Percentiles rank a stretch among this genome's conserved stretches.
These are phyloP conservation scores for Strigamia maritima DNA, from an alignment of 2,888 invertebrate genomes.

Conservation along the genomic window DNA sequence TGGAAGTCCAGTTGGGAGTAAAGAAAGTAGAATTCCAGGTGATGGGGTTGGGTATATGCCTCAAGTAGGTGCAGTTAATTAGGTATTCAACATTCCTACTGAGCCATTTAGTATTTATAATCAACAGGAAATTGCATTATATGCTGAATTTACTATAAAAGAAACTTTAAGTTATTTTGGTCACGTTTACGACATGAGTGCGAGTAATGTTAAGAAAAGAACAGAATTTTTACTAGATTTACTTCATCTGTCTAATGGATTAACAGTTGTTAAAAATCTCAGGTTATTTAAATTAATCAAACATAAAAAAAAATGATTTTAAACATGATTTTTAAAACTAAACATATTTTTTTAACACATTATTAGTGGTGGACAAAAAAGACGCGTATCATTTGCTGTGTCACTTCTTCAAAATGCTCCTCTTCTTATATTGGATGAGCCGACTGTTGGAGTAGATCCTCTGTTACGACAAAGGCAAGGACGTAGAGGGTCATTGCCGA, in stretches of 20 bases:
- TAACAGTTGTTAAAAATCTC: slow-evolving; percentile 72
- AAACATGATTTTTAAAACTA: too few relatives aligned
- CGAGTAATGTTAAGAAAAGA: slow-evolving; percentile 72
- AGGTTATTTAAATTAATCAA: slow-evolving; percentile 56
- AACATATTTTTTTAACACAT: slow-evolving; percentile 42
- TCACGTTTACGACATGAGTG: slow-evolving; percentile 89
- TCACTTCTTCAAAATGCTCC: slow-evolving; percentile 91
- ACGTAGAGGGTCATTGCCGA: too few relatives aligned
- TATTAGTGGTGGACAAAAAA: slow-evolving; percentile 86
- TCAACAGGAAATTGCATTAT: slow-evolving; percentile 50
- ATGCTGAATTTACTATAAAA: slow-evolving; percentile 71
- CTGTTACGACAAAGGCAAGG: slow-evolving; percentile 58
- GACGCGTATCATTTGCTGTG: slow-evolving; percentile 86
- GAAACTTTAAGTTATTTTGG: slow-evolving; percentile 97
- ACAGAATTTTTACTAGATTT: slow-evolving; percentile 83
- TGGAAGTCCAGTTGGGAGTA: slow-evolving; percentile 83
- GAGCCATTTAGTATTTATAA: neutral
- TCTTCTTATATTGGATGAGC: slow-evolving; percentile 84
- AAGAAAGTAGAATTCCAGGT: slow-evolving; percentile 85
- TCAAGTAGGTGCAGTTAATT: slow-evolving; percentile 57
- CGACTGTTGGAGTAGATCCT: slow-evolving; percentile 90
- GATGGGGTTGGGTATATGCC: slow-evolving; percentile 97
- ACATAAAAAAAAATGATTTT: too few relatives aligned
- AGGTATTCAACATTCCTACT: neutral
- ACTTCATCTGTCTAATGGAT: slow-evolving; percentile 82